Percentiles rank a stretch among this genome's conserved stretches.
These are phyloP conservation scores for Pediacus dermestoides DNA, from an alignment of 2,888 invertebrate species.

Conservation along the genomic window DNA sequence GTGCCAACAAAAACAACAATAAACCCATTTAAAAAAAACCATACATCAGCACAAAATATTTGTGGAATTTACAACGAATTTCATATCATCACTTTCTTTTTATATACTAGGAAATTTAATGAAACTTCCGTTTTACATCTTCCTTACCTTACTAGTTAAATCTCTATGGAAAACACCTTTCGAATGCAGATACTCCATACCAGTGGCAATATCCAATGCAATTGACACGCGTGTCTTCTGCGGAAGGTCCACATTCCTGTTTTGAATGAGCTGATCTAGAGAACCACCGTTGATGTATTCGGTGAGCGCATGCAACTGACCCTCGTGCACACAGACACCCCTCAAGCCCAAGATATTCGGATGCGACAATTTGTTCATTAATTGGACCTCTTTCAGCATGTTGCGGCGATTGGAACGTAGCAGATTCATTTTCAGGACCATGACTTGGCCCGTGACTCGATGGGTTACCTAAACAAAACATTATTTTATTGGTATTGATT, in stretches of 20 bases:
- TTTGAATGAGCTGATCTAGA: conserved; percentile 84
- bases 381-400: conserved; percentile 95
- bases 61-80: no score
- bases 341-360: conserved; percentile 92
- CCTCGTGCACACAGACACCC: conserved; percentile 95
- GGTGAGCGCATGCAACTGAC: conserved; percentile 91
- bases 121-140: conserved; percentile 1
- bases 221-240: conserved; percentile 78
- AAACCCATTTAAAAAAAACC: no score
- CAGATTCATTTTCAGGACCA: conserved; percentile 97
- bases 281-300: conserved; percentile 96
- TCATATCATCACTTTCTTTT: no score
- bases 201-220: conserved; percentile 82
- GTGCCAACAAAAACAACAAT: no score
- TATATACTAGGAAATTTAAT: no score
- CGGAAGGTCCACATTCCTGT: conserved; percentile 66
- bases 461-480: conserved; percentile 92
- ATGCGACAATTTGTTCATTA: conserved; percentile 93
- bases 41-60: no score
- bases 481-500: no score
- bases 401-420: conserved; percentile 90
- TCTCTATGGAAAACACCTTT: conserved; percentile 92
- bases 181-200: conserved; percentile 91
- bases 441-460: conserved; percentile 86
- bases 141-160: conserved; percentile 84